phyloP scores from a whole-genome alignment of 2,888 invertebrate species.

The Meteorus cinctellus region DNA sequence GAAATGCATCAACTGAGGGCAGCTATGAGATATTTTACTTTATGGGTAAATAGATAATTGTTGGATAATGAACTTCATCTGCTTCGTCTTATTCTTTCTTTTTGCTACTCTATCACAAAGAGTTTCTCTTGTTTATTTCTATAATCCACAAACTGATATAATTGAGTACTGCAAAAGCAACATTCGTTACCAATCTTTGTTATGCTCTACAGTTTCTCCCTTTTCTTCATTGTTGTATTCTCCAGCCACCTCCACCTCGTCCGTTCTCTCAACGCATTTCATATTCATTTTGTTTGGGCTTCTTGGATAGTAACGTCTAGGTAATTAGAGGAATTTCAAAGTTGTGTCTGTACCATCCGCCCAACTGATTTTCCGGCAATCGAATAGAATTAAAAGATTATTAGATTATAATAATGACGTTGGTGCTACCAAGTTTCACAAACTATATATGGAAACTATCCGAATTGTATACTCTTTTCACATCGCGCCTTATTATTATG shows the following conservation, averaged over 20 bases:
- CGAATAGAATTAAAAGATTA: conserved; percentile 21
- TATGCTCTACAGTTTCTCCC: neutral
- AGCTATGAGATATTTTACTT: neutral
- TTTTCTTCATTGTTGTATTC: neutral
- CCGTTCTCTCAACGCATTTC: neutral
- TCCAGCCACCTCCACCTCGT: neutral
- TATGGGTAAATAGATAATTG: neutral
- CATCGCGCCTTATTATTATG: neutral
- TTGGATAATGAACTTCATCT: neutral
- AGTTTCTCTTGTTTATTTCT: neutral
- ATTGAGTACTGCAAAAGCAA: neutral
- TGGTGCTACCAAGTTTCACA: neutral
- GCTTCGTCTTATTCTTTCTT: too few species aligned
- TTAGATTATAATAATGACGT: conserved; percentile 19
- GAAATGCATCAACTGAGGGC: neutral
- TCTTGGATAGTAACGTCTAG: neutral
- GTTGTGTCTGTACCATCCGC: conserved; percentile 1
- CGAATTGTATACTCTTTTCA: neutral
- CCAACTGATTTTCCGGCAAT: neutral
- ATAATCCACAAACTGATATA: conserved; percentile 12
- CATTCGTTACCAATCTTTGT: neutral
- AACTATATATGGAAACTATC: conserved; percentile 8
- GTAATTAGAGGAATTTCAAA: conserved; percentile 20
- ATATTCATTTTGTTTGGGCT: neutral
- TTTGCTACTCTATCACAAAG: neutral